A percentile compares a stretch with the other conserved stretches of the same genome.
phyloP scores from a whole-genome alignment of 1,140 invertebrate species.

The Octopus sinensis region DNA sequence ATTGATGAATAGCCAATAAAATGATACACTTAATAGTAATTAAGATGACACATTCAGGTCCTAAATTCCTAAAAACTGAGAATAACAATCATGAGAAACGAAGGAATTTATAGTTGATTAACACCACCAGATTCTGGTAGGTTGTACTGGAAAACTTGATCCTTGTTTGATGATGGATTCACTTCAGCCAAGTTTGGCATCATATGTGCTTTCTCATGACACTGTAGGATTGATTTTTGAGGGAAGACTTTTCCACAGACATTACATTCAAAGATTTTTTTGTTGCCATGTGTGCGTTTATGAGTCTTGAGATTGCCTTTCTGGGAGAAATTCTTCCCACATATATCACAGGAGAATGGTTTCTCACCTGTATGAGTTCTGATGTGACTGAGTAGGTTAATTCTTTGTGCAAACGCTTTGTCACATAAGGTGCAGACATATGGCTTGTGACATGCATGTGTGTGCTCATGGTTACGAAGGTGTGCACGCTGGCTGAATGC shows the following conservation, averaged over 20 bases:
- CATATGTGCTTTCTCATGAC: not conserved
- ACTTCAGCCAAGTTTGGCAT: not conserved
- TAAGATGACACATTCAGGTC: too few relatives aligned
- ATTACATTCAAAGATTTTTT: conserved; percentile 89
- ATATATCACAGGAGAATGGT: conserved; percentile 75
- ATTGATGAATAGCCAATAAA: too few relatives aligned
- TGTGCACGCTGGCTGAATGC: conserved; percentile 44
- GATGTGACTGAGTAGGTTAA: conserved; percentile 28
- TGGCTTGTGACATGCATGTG: conserved; percentile 83
- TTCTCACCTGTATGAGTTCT: conserved; percentile 27
- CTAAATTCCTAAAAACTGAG: too few relatives aligned
- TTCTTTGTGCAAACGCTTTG: conserved; percentile 24
- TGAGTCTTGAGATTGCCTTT: conserved; percentile 64
- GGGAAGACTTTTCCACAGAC: conserved; percentile 64
- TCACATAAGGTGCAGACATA: conserved; percentile 60
- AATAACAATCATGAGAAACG: too few relatives aligned
- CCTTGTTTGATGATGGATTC: not conserved
- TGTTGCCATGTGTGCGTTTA: conserved; percentile 86
- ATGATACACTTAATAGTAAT: too few relatives aligned
- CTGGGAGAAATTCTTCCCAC: conserved; percentile 23
- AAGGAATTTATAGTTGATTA: too few relatives aligned
- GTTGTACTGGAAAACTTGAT: not conserved
- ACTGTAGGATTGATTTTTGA: not conserved
- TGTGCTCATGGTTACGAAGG: conserved; percentile 16
- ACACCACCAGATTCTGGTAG: not conserved